Conservation (phyloP, 2,888 invertebrate species). For the Drosophila infuscata region DNA sequence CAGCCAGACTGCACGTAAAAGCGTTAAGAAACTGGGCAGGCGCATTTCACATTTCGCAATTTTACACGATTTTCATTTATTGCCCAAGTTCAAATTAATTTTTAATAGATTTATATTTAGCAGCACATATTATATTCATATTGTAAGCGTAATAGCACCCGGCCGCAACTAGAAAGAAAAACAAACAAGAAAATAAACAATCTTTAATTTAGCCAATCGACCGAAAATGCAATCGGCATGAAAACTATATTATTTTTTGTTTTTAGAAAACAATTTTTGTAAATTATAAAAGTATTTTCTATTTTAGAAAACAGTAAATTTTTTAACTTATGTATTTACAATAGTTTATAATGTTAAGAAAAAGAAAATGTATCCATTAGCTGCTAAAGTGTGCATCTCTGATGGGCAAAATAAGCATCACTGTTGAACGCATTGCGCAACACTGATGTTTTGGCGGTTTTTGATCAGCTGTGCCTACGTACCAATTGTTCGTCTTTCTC, state of each 20-base stretch:
- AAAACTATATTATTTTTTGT: background rate
- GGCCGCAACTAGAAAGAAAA: background rate
- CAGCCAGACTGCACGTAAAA: background rate
- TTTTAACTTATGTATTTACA: too few species aligned
- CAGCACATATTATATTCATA: background rate
- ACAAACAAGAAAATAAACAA: background rate
- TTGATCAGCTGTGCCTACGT: too few species aligned
- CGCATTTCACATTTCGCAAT: background rate
- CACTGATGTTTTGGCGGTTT: too few species aligned
- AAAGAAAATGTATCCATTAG: too few species aligned
- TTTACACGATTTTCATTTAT: background rate
- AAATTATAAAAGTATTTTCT: too few species aligned
- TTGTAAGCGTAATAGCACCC: background rate
- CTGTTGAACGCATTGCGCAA: too few species aligned
- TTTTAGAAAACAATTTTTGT: too few species aligned
- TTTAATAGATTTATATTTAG: background rate
- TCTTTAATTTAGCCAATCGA: background rate
- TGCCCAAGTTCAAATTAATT: background rate
- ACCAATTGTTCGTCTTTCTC: background rate
- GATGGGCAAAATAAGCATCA: too few species aligned
- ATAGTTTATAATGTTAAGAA: too few species aligned
- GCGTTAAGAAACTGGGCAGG: background rate
- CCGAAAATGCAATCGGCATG: background rate
- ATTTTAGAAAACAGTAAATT: too few species aligned
- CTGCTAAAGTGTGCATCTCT: too few species aligned